These are phyloP conservation scores for Paramuricea clavata DNA, from an alignment of 92 coral and sea anemone species.

Conservation along the genomic window DNA sequence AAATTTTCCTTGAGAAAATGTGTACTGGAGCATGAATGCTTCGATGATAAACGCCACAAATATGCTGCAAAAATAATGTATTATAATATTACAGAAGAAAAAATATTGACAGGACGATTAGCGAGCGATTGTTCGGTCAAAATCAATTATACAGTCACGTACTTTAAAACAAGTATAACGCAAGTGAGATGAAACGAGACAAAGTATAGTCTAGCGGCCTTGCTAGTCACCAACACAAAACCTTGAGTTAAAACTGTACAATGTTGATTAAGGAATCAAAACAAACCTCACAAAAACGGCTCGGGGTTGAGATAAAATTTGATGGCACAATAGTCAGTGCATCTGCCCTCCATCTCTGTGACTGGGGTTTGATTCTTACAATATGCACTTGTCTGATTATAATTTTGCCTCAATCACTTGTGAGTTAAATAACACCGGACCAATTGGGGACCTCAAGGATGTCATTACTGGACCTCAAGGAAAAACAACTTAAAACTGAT, in stretches of 20 bases:
- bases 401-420: not conserved
- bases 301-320: not conserved
- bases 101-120: not conserved
- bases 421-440: too few species aligned
- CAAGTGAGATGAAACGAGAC: conserved; percentile 91
- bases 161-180: conserved; percentile 95
- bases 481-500: not conserved
- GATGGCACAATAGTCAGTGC: not conserved
- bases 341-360: too few species aligned
- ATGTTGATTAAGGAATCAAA: conserved; percentile 59
- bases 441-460: too few species aligned
- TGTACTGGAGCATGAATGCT: conserved; percentile 96
- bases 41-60: conserved; percentile 96
- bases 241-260: conserved; percentile 87
- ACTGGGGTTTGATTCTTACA: too few species aligned
- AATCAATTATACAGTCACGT: conserved; percentile 68
- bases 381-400: not conserved
- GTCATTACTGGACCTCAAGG: too few species aligned
- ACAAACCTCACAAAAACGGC: not conserved
- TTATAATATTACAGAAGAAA: too few species aligned
- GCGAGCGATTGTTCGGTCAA: not conserved
- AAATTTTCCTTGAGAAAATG: conserved; percentile 88
- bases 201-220: conserved; percentile 88
- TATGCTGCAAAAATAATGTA: conserved; percentile 72
- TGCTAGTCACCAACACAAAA: conserved; percentile 85